A percentile compares a stretch with the other conserved stretches of the same genome.
Conservation (phyloP, 1,140 invertebrate genomes). For the Drosophila rufa region DNA sequence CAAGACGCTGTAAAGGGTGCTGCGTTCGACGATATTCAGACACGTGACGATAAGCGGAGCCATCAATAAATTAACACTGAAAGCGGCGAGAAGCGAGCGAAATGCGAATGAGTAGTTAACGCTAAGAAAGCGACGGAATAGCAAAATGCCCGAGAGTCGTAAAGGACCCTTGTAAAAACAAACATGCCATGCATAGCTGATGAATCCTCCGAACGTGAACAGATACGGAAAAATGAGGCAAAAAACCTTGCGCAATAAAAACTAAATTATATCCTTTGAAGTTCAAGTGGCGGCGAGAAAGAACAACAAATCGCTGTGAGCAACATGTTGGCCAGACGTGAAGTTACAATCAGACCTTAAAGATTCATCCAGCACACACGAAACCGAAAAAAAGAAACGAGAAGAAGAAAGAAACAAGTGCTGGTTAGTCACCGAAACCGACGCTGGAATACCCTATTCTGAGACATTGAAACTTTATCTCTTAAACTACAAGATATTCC, state of each 20-base stretch:
- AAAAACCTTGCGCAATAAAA: constrained; percentile 73
- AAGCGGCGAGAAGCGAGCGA: constrained; percentile 21
- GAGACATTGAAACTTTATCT: not conserved
- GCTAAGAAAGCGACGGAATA: constrained; percentile 26
- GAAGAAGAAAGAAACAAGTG: too few species aligned
- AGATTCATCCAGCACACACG: constrained; percentile 25
- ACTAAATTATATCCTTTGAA: constrained; percentile 82
- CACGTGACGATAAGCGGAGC: constrained; percentile 58
- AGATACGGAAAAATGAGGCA: constrained; percentile 22
- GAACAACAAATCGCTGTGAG: constrained; percentile 38
- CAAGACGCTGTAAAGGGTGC: not conserved
- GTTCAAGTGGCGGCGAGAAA: constrained; percentile 66
- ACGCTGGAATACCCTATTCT: not conserved
- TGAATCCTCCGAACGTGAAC: constrained; percentile 53
- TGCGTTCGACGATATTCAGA: constrained; percentile 12
- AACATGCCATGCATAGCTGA: constrained; percentile 76
- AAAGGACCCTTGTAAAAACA: constrained; percentile 64
- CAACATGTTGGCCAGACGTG: constrained; percentile 67
- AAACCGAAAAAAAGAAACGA: not conserved
- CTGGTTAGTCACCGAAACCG: not conserved
- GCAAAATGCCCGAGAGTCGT: constrained; percentile 38
- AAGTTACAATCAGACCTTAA: constrained; percentile 30
- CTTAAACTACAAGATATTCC: not conserved
- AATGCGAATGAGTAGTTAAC: constrained; percentile 37
- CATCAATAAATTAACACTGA: constrained; percentile 67